Evolutionary conservation across 2,888 invertebrate species (phyloP).

Genomic region (Sinohyriopsis cumingii): DNA sequence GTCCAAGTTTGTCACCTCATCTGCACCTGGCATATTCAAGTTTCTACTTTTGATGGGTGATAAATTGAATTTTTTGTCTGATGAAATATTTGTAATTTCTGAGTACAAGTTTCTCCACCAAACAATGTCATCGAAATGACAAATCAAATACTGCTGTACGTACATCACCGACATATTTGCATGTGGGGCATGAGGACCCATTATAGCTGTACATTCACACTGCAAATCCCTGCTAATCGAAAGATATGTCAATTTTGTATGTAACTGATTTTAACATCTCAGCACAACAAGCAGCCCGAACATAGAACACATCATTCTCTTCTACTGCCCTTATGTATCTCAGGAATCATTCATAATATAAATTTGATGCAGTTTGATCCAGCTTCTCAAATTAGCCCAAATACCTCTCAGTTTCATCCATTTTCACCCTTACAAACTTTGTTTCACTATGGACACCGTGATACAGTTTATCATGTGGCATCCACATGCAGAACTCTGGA

Average conservation of each 20-base stretch:
- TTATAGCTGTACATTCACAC: slow-evolving; percentile 44
- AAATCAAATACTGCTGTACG: slow-evolving; percentile 12
- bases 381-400: slow-evolving; percentile 9
- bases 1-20: slow-evolving; percentile 19
- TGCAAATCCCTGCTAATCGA: slow-evolving; percentile 24
- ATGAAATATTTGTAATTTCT: slow-evolving; percentile 28
- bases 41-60: slow-evolving; percentile 23
- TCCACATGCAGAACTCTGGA: slow-evolving; percentile 19
- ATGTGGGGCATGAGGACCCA: slow-evolving; percentile 40
- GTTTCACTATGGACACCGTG: slow-evolving; percentile 21
- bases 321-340: slow-evolving; percentile 8
- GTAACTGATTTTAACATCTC: slow-evolving; percentile 25
- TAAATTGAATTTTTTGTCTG: slow-evolving; percentile 17
- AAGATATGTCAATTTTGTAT: slow-evolving; percentile 24
- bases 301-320: slow-evolving; percentile 1
- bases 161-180: slow-evolving; percentile 32
- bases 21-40: slow-evolving; percentile 28
- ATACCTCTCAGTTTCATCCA: slow-evolving; percentile 6
- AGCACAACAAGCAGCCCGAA: slow-evolving; percentile 16
- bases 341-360: slow-evolving; percentile 25
- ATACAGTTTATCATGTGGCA: slow-evolving; percentile 12
- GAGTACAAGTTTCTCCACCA: slow-evolving; percentile 19
- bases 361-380: slow-evolving; percentile 7
- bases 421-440: slow-evolving; percentile 5
- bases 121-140: not conserved